Percentiles rank a stretch among this genome's conserved stretches.
phyloP scores from a whole-genome alignment of 2,797 vertebrate species.

The Mus minutoides region DNA sequence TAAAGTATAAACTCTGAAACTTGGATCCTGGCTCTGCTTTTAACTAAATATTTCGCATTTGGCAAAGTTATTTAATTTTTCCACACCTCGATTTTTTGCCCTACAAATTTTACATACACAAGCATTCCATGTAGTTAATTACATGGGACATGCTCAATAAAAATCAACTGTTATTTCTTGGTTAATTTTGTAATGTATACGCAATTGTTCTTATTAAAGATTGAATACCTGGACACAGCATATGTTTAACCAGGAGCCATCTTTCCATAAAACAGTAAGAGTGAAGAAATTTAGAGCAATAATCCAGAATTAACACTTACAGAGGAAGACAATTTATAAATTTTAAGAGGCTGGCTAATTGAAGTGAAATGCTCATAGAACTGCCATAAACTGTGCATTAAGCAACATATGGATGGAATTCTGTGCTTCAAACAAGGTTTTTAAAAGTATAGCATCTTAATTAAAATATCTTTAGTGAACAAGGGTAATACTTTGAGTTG shows the following conservation, averaged over 20 bases:
- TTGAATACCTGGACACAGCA: not conserved
- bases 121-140: not conserved
- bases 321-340: not conserved
- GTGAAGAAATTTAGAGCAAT: not conserved
- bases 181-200: not conserved
- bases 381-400: slow-evolving; percentile 21
- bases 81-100: not conserved
- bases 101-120: not conserved
- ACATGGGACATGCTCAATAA: not conserved
- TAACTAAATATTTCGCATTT: not conserved
- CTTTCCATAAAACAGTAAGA: slow-evolving; percentile 1
- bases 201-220: not conserved
- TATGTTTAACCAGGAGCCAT: not conserved
- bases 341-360: not conserved
- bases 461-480: slow-evolving; percentile 60
- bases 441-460: slow-evolving; percentile 57
- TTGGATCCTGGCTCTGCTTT: not conserved
- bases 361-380: slow-evolving; percentile 36
- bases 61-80: not conserved
- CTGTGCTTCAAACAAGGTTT: slow-evolving; percentile 27
- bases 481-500: slow-evolving; percentile 44
- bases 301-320: slow-evolving; percentile 5
- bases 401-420: not conserved
- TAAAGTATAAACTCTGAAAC: not conserved
- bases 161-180: slow-evolving; percentile 29